These are phyloP conservation scores for Mesopsocus fuscifrons DNA, from an alignment of 2,888 invertebrate species.

Conservation along the genomic window DNA sequence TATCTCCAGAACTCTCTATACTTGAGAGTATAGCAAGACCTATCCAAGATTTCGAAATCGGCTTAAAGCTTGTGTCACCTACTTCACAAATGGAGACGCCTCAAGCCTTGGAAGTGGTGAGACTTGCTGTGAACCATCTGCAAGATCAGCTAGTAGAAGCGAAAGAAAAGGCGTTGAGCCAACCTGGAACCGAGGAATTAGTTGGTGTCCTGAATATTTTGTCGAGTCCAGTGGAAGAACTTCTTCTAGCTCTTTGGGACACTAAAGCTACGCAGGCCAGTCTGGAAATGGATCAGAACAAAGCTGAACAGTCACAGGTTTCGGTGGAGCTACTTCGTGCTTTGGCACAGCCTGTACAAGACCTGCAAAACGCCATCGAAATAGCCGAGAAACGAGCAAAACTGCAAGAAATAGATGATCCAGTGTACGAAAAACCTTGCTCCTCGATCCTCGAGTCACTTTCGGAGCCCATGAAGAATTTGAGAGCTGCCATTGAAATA, in stretches of 20 bases:
- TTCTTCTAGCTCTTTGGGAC: conserved; percentile 6
- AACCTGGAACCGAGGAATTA: conserved; percentile 4
- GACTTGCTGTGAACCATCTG: not conserved
- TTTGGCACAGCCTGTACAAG: conserved; percentile 26
- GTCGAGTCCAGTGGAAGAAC: conserved; percentile 3
- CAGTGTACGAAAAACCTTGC: conserved; percentile 12
- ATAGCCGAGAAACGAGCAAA: conserved; percentile 32
- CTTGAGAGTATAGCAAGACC: conserved; percentile 21
- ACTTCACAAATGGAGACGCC: not conserved
- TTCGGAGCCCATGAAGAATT: conserved; percentile 13
- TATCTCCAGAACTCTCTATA: conserved; percentile 14
- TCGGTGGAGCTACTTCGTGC: conserved; percentile 11
- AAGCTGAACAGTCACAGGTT: conserved; percentile 1
- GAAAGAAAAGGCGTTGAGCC: conserved; percentile 4
- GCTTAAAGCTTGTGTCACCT: conserved; percentile 16
- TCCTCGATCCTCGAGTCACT: conserved; percentile 12
- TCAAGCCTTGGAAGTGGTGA: conserved; percentile 1
- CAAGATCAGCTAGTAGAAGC: conserved; percentile 9
- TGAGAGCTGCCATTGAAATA: conserved; percentile 13
- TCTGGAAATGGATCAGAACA: conserved; percentile 9
- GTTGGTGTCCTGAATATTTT: conserved; percentile 7
- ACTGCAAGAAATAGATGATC: conserved; percentile 26
- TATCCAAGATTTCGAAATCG: conserved; percentile 20
- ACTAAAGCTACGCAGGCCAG: not conserved
- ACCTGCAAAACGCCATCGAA: conserved; percentile 29